Base-by-base conservation (phyloP, 2,888 invertebrate genomes). In the Limnephilus auricula region DNA sequence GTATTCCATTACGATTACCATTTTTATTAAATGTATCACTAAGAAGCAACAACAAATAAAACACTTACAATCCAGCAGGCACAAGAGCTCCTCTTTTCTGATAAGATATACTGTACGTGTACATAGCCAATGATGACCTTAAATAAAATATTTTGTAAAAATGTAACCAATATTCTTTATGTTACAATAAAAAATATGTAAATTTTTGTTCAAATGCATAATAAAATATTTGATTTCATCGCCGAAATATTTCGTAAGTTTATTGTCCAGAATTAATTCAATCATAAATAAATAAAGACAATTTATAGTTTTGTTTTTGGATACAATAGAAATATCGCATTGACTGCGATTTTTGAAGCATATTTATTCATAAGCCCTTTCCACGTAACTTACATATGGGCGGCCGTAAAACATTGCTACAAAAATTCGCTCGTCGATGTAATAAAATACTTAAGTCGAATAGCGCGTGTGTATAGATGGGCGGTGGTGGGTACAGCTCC, bases 361-460 rank as follows among this genome's bases (percentile, higher is more conserved):
- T 92, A 90, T 88, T 92, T 92, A 92, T 92, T 92, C 92, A 92
- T 92, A 91, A 91, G 92, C 80, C 50, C 37, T 45, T 37, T 45
- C 85, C 79, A 45, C 90, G 34, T 90, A 90, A 50, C 50, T 86
- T 89, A 79, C 86, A 85, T 90, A 90, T 90, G 82, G 79, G 80
- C 25, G 91, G 90, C 89, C 91, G 90, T 92, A 92, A 92, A 93
- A 92, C 93, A 93, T 91, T 93, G 91, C 84, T 91, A 92, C 92
- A 93, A 92, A 92, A 93, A 92, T 92, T 92, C 93, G 89, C 90
- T 92, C 91, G 89, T 92, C 93, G 92, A 92, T 87, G 85, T 91
- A 84, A 91, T 92, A 90, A 92, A 92, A 92, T 90, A 91, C 88
- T 87, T 18, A 50, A 45, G 85, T 85, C 87, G 90, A 88, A 90